Base-by-base conservation (phyloP, 2,888 invertebrate genomes). In the Cephalotes varians region DNA sequence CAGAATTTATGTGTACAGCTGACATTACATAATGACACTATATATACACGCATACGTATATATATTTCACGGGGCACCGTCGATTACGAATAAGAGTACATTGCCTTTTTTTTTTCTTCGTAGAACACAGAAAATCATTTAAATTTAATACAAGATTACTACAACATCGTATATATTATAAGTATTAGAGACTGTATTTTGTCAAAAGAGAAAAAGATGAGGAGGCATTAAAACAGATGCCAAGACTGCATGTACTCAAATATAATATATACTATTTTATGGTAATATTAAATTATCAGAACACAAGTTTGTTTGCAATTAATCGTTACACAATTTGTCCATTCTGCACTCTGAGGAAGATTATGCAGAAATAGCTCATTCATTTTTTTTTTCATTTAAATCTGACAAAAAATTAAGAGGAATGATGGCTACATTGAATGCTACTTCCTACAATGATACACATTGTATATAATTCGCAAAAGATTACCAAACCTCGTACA, bases 331-430 rank as follows among this genome's bases (percentile, higher is more conserved):
- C 44, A 72, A 71, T 71, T 64, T 58, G 28, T 76, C 12, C 44
- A 74, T 79, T 56, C 60, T 76, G 83, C 69, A 81, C 49, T 73
- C 74, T 31, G 62, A 71, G 83, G 81, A 84, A 84, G 82, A 85
- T 87, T 85, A 87, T 82, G 81, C 81, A 86, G 88, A 90, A 89
- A 86, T 85, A 85, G 87, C 82, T 86, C 82, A 77, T 88, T 67
- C 12, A n/a, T n/a, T 51, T 69, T 69, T 62, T 58, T 65, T 28
- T 37, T 86, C 86, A 81, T 85, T 64, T 82, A 85, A 79, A 40
- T 87, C 79, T 79, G 84, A 65, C 85, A 76, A 81, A 73, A 71
- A 87, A 87, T 60, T 79, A 91, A 91, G 91, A 91, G 91, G 91
- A 91, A 91, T 91, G 91, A 91, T 91, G 91, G 44, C 81, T 82